phyloP scores from a whole-genome alignment of 2,888 invertebrate genomes.

The Quadriops clusia region DNA sequence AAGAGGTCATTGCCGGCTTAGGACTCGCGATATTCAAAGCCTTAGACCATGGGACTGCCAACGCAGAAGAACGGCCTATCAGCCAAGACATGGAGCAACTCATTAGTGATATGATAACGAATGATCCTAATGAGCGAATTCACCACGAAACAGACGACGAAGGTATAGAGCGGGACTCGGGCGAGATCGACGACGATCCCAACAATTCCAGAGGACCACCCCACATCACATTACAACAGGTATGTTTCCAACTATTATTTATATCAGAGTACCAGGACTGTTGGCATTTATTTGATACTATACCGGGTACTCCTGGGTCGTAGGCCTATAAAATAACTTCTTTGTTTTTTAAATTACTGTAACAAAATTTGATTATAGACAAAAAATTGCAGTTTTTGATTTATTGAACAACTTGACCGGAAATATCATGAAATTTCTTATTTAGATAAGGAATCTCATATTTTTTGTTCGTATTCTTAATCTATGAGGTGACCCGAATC shows the following conservation, averaged over 20 bases:
- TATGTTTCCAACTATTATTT: constrained; percentile 30
- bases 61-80: constrained; percentile 77
- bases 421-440: too few species aligned
- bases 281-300: too few species aligned
- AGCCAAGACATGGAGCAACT: constrained; percentile 76
- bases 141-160: constrained; percentile 66
- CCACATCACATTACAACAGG: constrained; percentile 18
- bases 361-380: too few species aligned
- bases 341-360: too few species aligned
- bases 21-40: constrained; percentile 81
- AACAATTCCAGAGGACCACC: constrained; percentile 7
- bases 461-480: too few species aligned
- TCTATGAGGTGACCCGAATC: too few species aligned
- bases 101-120: constrained; percentile 72
- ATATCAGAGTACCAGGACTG: too few species aligned
- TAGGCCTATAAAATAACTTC: too few species aligned
- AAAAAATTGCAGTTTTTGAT: too few species aligned
- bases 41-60: constrained; percentile 75
- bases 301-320: too few species aligned
- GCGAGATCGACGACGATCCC: constrained; percentile 52
- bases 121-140: constrained; percentile 23
- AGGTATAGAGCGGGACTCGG: constrained; percentile 81
- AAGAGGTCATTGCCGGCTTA: constrained; percentile 38
- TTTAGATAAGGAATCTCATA: too few species aligned
- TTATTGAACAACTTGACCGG: too few species aligned